Evolutionary conservation across 2,797 vertebrate genomes (phyloP).

Genomic region (Bradypodion ventrale): DNA sequence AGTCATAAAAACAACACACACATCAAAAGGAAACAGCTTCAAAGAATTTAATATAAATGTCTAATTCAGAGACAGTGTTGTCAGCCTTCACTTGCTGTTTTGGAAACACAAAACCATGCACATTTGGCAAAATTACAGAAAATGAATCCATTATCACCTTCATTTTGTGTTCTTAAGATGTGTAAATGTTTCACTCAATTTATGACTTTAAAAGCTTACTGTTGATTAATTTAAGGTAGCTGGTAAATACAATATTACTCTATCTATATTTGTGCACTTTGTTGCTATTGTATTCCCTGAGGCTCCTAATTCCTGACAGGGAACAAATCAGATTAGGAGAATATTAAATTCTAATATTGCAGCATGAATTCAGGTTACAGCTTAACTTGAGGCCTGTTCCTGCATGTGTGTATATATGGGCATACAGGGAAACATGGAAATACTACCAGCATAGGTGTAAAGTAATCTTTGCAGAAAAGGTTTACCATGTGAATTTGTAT

Average conservation of each 20-base stretch:
- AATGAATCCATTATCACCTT: not conserved
- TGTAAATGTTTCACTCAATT: not conserved
- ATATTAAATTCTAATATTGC: not conserved
- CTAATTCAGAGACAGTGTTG: not conserved
- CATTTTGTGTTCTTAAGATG: not conserved
- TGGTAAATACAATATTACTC: not conserved
- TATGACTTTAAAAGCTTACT: not conserved
- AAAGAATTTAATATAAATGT: not conserved
- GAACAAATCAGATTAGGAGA: not conserved
- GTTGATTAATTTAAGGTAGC: not conserved
- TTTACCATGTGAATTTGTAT: not conserved
- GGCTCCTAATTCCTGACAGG: not conserved
- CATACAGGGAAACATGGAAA: not conserved
- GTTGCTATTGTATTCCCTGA: not conserved
- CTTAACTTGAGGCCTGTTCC: not conserved
- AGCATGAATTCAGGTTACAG: not conserved
- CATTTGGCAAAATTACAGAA: not conserved
- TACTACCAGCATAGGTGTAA: not conserved
- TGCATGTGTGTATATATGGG: not conserved
- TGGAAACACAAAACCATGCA: not conserved
- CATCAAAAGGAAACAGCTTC: constrained; percentile 20
- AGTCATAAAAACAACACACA: constrained; percentile 15
- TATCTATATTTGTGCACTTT: not conserved
- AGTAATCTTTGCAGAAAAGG: not conserved
- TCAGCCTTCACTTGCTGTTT: not conserved